Conservation (phyloP, 2,888 invertebrate genomes). For the Buathra laborator region DNA sequence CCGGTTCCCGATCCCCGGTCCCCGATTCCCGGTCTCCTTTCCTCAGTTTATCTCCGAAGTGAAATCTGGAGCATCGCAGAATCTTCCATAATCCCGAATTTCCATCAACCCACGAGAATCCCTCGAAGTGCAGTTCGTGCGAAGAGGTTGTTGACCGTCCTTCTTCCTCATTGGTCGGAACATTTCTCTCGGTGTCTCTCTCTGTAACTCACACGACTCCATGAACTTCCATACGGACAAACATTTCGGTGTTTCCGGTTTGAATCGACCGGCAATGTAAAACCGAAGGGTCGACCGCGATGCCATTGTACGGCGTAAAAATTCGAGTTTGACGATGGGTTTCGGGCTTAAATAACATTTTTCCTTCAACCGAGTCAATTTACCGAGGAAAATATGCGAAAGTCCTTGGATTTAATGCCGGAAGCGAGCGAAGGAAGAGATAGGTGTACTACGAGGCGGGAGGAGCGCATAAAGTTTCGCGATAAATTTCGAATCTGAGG, state of each 20-base stretch:
- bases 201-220: neutral
- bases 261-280: neutral
- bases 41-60: neutral
- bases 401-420: slow-evolving; percentile 57
- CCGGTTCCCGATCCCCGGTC: too few relatives aligned
- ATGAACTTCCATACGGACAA: neutral
- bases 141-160: slow-evolving; percentile 15
- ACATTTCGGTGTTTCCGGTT: neutral
- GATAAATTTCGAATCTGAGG: slow-evolving; percentile 70
- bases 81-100: slow-evolving; percentile 27
- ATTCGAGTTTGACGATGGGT: slow-evolving; percentile 20
- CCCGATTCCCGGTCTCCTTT: too few relatives aligned
- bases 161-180: slow-evolving; percentile 18
- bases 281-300: neutral
- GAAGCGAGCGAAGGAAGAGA: slow-evolving; percentile 49
- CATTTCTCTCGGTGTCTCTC: neutral
- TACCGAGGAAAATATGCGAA: slow-evolving; percentile 47
- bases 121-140: slow-evolving; percentile 41
- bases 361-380: slow-evolving; percentile 40
- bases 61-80: slow-evolving; percentile 10
- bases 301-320: slow-evolving; percentile 9
- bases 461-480: slow-evolving; percentile 66
- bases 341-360: slow-evolving; percentile 26
- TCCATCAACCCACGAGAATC: slow-evolving; percentile 21
- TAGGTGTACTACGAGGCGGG: slow-evolving; percentile 52